Percentiles rank a stretch among this genome's conserved stretches.
Evolutionary conservation across 1,140 invertebrate species (phyloP).

Genomic region (Drosophila ironensis): DNA sequence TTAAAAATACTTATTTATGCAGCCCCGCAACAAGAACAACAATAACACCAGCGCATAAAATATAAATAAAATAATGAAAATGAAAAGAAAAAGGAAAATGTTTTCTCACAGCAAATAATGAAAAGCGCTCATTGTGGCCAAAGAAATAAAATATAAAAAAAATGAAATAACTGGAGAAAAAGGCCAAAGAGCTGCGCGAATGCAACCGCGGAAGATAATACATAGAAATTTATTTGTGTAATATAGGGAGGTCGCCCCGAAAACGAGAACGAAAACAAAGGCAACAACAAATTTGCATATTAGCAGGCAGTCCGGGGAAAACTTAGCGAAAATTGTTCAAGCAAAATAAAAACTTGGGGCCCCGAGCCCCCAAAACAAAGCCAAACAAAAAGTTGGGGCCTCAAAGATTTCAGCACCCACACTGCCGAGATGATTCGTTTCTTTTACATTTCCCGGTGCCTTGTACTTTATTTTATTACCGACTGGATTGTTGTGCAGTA

Average conservation of each 20-base stretch:
- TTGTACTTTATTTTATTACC: slow-evolving; percentile 24
- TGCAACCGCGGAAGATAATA: slow-evolving; percentile 61
- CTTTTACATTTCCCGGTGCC: not conserved
- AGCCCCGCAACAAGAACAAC: slow-evolving; percentile 24
- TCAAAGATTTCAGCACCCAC: slow-evolving; percentile 3
- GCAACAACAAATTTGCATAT: slow-evolving; percentile 60
- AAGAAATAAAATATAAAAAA: slow-evolving; percentile 2
- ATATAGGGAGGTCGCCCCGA: slow-evolving; percentile 20
- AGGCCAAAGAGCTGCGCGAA: slow-evolving; percentile 36
- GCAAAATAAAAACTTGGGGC: slow-evolving; percentile 29
- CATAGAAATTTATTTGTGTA: slow-evolving; percentile 69
- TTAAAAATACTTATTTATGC: slow-evolving; percentile 70
- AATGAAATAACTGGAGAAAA: not conserved
- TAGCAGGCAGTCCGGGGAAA: not conserved
- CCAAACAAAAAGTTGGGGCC: slow-evolving; percentile 24
- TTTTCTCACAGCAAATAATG: slow-evolving; percentile 55
- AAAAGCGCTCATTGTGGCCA: slow-evolving; percentile 45
- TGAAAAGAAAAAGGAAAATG: slow-evolving; percentile 22
- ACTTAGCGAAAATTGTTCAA: slow-evolving; percentile 25
- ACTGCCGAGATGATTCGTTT: not conserved
- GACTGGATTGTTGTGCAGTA: not conserved
- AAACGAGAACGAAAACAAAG: slow-evolving; percentile 18
- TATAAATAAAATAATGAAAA: slow-evolving; percentile 63
- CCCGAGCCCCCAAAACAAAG: slow-evolving; percentile 60
- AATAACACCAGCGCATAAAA: slow-evolving; percentile 15